Conservation (phyloP, 2,888 invertebrate genomes). For the Patella pellucida region DNA sequence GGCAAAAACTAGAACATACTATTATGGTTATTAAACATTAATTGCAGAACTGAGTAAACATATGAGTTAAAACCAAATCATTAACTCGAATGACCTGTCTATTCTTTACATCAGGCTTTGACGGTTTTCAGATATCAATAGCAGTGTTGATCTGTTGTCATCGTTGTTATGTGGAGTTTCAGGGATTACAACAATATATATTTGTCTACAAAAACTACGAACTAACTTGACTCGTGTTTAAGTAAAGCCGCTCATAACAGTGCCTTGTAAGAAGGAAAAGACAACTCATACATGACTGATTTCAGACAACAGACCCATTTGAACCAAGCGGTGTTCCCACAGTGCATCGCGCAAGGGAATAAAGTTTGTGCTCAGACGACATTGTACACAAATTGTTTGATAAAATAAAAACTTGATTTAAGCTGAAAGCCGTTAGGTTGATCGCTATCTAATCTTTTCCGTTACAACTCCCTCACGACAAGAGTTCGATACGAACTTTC, state of each 20-base stretch:
- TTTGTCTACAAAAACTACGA: not conserved
- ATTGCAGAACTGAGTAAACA: too few relatives aligned
- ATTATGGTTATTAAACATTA: too few relatives aligned
- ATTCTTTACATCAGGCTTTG: too few relatives aligned
- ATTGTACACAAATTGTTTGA: slow-evolving; percentile 9
- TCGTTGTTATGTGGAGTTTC: too few relatives aligned
- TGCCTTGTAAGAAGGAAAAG: slow-evolving; percentile 6
- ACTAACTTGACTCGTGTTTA: slow-evolving; percentile 9
- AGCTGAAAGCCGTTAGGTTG: slow-evolving; percentile 10
- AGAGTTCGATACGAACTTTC: not conserved
- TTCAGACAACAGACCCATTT: not conserved
- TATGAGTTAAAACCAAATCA: too few relatives aligned
- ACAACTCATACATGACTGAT: slow-evolving; percentile 8
- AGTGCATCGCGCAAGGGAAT: not conserved
- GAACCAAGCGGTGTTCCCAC: not conserved
- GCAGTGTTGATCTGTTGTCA: too few relatives aligned
- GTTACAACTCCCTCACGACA: slow-evolving; percentile 7
- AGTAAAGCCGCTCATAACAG: slow-evolving; percentile 7
- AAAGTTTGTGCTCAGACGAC: not conserved
- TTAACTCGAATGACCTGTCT: too few relatives aligned
- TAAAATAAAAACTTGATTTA: not conserved
- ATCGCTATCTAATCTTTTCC: slow-evolving; percentile 5
- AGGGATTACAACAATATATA: not conserved
- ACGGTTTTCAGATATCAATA: too few relatives aligned
- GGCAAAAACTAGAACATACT: too few relatives aligned